Conservation (phyloP, 2,113 vertebrate genomes). For the Psittacara wagleri region DNA sequence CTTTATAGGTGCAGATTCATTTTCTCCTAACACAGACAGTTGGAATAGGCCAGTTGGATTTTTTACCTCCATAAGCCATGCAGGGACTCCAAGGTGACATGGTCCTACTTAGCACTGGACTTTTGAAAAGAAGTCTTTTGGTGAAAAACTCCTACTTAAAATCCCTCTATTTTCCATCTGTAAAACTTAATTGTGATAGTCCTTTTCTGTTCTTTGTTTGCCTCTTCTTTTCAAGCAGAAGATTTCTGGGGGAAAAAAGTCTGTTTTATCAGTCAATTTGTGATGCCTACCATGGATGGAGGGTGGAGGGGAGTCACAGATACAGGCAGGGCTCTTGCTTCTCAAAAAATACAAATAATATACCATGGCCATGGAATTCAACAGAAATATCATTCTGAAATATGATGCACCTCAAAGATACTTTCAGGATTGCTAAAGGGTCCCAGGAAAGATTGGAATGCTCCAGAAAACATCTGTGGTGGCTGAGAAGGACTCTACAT, state of each 20-base stretch:
- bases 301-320: background rate
- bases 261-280: background rate
- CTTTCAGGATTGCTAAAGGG: background rate
- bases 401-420: background rate
- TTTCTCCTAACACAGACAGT: background rate
- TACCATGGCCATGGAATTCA: background rate
- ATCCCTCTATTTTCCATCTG: background rate
- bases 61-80: background rate
- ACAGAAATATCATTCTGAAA: background rate
- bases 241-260: background rate
- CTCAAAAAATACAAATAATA: background rate
- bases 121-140: background rate
- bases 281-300: background rate
- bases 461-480: background rate
- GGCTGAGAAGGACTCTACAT: background rate
- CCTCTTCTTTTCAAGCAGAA: background rate
- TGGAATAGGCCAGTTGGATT: background rate
- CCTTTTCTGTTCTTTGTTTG: background rate
- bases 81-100: background rate
- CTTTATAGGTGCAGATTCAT: slow-evolving; percentile 6
- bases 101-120: background rate
- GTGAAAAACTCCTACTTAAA: background rate
- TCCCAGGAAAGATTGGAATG: background rate
- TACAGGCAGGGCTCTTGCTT: background rate
- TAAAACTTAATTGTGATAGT: background rate